phyloP scores from a whole-genome alignment of 2,113 vertebrate species.

The Clarias batrachus region DNA sequence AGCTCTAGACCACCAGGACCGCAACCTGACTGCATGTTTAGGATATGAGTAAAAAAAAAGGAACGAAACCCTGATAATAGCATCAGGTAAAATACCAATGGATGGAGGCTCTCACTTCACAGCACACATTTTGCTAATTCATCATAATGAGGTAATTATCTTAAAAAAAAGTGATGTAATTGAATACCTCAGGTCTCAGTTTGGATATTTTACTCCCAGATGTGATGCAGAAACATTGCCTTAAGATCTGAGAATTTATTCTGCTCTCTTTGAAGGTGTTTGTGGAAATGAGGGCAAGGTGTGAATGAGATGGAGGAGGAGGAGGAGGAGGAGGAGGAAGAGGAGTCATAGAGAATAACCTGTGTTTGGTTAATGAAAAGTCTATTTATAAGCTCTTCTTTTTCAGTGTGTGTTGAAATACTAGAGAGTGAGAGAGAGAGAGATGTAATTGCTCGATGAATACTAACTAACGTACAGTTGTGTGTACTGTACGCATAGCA shows the following conservation, averaged over 20 bases:
- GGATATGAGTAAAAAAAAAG: neutral
- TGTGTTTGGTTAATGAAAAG: neutral
- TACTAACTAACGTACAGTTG: neutral
- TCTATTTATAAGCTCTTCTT: neutral
- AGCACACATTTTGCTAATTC: constrained; percentile 30
- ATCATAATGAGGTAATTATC: constrained; percentile 45
- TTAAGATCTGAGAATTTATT: constrained; percentile 33
- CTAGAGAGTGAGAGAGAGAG: neutral
- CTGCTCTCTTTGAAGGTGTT: neutral
- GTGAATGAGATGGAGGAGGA: constrained; percentile 45
- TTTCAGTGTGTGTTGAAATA: neutral
- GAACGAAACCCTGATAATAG: neutral
- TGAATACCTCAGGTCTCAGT: constrained; percentile 11
- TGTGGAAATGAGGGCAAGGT: constrained; percentile 40
- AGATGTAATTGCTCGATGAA: constrained; percentile 41
- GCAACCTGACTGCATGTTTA: neutral
- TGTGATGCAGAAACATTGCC: constrained; percentile 28
- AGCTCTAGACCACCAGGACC: neutral
- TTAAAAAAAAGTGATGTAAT: constrained; percentile 17
- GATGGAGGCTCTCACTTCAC: neutral
- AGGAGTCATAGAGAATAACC: neutral
- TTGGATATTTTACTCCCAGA: constrained; percentile 23
- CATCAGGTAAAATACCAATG: neutral
- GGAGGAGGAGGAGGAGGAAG: too few relatives aligned
- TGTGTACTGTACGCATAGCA: neutral